Base-by-base conservation (phyloP, 2,113 vertebrate species). In the Orthochromis indermauri region DNA sequence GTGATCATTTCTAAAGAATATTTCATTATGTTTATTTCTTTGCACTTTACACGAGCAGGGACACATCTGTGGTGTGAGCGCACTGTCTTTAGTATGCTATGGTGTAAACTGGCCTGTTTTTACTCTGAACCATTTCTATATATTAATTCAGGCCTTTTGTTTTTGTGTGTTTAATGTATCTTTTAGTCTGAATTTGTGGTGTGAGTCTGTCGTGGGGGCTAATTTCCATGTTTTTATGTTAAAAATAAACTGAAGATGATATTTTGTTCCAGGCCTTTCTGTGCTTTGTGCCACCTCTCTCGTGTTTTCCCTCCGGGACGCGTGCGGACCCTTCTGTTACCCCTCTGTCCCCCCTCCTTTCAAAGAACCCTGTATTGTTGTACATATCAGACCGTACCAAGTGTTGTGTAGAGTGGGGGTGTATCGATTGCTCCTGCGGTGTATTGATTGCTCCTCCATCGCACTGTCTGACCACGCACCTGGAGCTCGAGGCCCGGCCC, bases 381-480 rank as follows among this genome's bases (percentile, higher is more conserved):
- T 61, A n/a, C 10, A 35, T 40, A 26, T 24, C 21, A 89, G 94
- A 85, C 53, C 81, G 66, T 95, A 95, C 94, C 92, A 95, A 91
- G 12, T 86, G 3, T 7, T 2, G 17, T n/a, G 14, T 3, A 35
- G 10, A 35, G 63, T n/a, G 61, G 94, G 94, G 93, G 91, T 83
- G 89, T 61, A 10, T 51, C 49, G 55, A 80, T 85, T n/a, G 7
- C 31, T 76, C 31, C 19, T 12, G 59, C 35, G 92, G 90, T 80
- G 86, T 61, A 10, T 51, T 42, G 55, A 80, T 85, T 21, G 8
- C 31, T 76, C 26, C 16, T 10, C 54, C 35, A 68, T 68, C 61
- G 7, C 61, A 37, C 61, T 68, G 54, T 59, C 82, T 81, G 91
- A 90, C 24, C 73, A 82, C 92, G 89, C 88, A 87, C 87, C 90